Evolutionary conservation across 2,113 vertebrate species (phyloP).

Genomic region (Opisthocomus hoazin): DNA sequence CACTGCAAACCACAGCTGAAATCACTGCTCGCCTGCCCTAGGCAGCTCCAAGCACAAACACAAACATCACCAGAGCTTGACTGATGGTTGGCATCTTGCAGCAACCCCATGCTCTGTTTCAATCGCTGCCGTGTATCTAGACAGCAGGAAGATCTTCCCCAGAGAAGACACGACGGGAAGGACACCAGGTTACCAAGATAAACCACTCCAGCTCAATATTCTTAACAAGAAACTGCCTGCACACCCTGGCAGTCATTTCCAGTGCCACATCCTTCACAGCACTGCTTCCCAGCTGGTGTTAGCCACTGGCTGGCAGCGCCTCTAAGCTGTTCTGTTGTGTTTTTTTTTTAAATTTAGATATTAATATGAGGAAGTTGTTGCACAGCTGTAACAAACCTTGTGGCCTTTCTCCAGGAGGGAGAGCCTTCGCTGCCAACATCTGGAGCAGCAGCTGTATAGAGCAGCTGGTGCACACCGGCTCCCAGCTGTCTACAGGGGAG

Average conservation of each 20-base stretch:
- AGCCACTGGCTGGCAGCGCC: neutral
- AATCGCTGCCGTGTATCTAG: fast-evolving
- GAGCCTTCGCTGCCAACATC: neutral
- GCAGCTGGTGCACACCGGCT: neutral
- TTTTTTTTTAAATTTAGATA: neutral
- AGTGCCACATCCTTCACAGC: neutral
- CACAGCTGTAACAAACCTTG: neutral
- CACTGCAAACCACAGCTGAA: neutral
- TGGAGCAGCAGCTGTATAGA: neutral
- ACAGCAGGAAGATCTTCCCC: neutral
- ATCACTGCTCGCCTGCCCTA: neutral
- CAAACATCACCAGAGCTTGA: neutral
- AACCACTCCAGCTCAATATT: neutral
- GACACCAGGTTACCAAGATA: neutral
- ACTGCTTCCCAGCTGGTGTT: neutral
- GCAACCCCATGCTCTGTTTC: neutral
- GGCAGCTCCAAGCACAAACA: neutral
- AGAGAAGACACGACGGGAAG: neutral
- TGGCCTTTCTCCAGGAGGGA: neutral
- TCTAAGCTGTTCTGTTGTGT: neutral
- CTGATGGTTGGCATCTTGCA: neutral
- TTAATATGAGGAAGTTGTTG: neutral
- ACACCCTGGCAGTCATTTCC: neutral
- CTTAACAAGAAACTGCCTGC: neutral
- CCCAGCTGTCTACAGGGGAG: neutral